Evolutionary conservation across 92 coral and sea anemone genomes (phyloP), one percentile per base, ranked within the genome.

Genomic region (Nematostella vectensis): DNA sequence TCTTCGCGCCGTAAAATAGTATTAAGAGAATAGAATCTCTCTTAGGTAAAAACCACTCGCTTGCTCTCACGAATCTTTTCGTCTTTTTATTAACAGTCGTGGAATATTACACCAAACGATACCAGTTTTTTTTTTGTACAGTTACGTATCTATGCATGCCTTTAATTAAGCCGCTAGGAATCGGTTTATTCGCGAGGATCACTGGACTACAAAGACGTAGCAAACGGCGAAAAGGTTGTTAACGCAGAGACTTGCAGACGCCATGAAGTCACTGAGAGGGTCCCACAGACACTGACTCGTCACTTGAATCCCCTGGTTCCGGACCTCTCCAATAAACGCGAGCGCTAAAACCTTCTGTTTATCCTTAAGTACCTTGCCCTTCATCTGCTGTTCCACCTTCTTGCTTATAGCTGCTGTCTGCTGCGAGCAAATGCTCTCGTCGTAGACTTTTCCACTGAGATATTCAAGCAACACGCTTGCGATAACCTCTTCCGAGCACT

Each of bases 231-330:
- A 66, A 3, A 66, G 40, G 25, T 66, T 57, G 25, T 54, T 65
- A 2, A 57, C 72, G 45, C 62, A 66, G 30, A 27, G 55, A 13
- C 72, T 66, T 4, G 72, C 72, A 8, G 72, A 66, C 0, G 55
- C 55, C 62, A 66, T 45, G 48, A 54, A 66, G 29, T 66, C 72
- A 29, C 55, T 54, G 8, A 54, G 37, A 3, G 52, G 55, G 40
- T 66, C 63, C 72, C 72, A 66, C 11, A 66, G 15, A 25, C 72
- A 66, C 30, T 66, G 72, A 45, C 72, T 54, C 2, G 72, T 53
- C 25, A 66, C 42, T 56, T 66, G 72, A 19, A 66, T 66, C 15
- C 72, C 72, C 25, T 66, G 72, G 25, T 66, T 25, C 1, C 63
- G 44, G 0, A 36, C 72, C 31, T 66, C 72, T 0, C 72, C 72